Evolutionary conservation across 2,113 vertebrate species (phyloP), one percentile per base, ranked within the genome.

Genomic region (Burhinus oedicnemus): DNA sequence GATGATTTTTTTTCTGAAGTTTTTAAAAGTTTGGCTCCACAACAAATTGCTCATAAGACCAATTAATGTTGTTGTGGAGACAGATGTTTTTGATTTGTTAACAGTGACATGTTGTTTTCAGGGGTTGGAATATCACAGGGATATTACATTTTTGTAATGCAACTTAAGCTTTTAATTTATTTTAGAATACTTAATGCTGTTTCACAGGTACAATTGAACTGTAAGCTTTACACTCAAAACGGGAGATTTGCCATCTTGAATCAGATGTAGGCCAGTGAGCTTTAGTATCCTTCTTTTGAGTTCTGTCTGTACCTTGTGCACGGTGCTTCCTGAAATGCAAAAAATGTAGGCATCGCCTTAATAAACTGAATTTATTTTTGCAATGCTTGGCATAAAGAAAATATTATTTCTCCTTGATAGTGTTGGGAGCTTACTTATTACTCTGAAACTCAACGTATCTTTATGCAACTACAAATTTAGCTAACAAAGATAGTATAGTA

Each of bases 81-180:
- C 96, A 96, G 94, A 93, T 97, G 96, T 2, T 96, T 97, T 79
- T 93, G 57, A 96, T 97, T 96, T 93, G 29, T 52, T 94, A 95
- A 61, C 61, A 74, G 49, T 91, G 62, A 79, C 62, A 78, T 47
- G 27, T 79, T 91, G 32, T 81, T 96, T 87, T 91, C 92, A 82
- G 44, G 44, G 42, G 57, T 78, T 6, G 1, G 51, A 75, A 47
- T 66, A 52, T 36, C 95, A 79, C n/a, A 58, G 27, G 22, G n/a
- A 36, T 90, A 80, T 54, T 93, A 22, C 34, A 26, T 69, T 91
- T 86, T 90, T 95, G 57, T 65, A 52, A n/a, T 8, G 32, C 74
- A 90, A 15, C 10, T 80, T 47, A 55, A 42, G 42, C 5, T 90
- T 84, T 76, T 84, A 16, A 68, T 91, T 52, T 94, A 72, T 61